Base-by-base conservation (phyloP, 2,113 vertebrate genomes). In the Solenodon paradoxus region DNA sequence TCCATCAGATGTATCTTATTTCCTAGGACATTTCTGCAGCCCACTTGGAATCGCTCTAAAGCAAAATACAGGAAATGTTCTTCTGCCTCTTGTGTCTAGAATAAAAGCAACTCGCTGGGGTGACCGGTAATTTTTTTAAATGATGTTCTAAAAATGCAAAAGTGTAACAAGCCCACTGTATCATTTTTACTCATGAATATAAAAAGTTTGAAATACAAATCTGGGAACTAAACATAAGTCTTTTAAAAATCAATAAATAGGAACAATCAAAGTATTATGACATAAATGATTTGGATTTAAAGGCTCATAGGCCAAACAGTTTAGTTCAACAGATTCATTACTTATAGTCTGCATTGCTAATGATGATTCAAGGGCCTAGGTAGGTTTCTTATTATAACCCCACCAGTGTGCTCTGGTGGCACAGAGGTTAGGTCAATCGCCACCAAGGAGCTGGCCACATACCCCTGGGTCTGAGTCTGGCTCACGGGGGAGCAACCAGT, bases 241-340 rank as follows among this genome's bases (percentile, higher is more conserved):
- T 97, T 97, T 96, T 94, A 88, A 96, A 97, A 98, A 96, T 92
- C 79, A 96, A 84, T 94, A 97, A 97, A 97, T 95, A 45, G 53
- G 47, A 49, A 82, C 16, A 51, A 71, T 35, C 64, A 80, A 49
- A 51, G 69, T 61, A 45, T 47, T 30, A 49, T 32, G 11, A 97
- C 94, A 92, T 94, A 97, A 97, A 97, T 96, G 85, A 93, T 93
- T 92, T 97, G 93, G 94, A 98, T 97, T 97, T 97, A 96, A 96
- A 97, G 94, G 95, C 96, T 98, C 97, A 97, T 79, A 97, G 97
- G 93, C 93, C 92, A 92, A 92, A 94, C 83, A 94, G 91, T 96
- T 97, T n/a, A n/a, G n/a, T n/a, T n/a, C 80, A 96, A 96, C 91
- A 96, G 92, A 97, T 79, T 95, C 83, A 93, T 88, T 94, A 97